Evolutionary conservation across 1,140 invertebrate species (phyloP).

Genomic region (Drosophila kohkoa): DNA sequence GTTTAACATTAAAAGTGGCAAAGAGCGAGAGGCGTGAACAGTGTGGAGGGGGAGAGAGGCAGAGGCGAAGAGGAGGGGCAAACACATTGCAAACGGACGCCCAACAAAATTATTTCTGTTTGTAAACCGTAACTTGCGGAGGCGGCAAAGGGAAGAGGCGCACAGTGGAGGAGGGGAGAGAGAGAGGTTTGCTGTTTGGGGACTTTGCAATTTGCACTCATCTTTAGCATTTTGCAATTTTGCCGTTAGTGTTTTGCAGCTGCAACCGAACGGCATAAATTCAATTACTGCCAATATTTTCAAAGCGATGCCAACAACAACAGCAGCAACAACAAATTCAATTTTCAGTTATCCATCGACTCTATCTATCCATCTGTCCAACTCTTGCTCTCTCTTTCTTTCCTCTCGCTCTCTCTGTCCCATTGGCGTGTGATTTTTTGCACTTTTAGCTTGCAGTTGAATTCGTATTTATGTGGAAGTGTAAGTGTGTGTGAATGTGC

Average conservation of each 20-base stretch:
- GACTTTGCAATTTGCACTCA: slow-evolving; percentile 54
- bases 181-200: slow-evolving; percentile 13
- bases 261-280: slow-evolving; percentile 64
- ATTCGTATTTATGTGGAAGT: slow-evolving; percentile 8
- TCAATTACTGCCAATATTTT: slow-evolving; percentile 78
- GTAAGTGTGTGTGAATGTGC: slow-evolving; percentile 17
- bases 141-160: background rate
- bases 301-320: slow-evolving; percentile 55
- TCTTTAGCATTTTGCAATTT: slow-evolving; percentile 69
- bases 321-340: slow-evolving; percentile 58
- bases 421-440: slow-evolving; percentile 69
- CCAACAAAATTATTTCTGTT: slow-evolving; percentile 49
- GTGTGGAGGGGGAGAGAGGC: background rate
- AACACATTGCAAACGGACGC: slow-evolving; percentile 21
- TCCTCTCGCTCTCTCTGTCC: slow-evolving; percentile 7
- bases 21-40: no score
- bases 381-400: background rate
- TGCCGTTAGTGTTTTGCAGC: slow-evolving; percentile 51
- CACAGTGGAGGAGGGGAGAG: background rate
- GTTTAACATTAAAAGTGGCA: slow-evolving; percentile 46
- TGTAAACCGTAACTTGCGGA: slow-evolving; percentile 13
- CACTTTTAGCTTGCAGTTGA: slow-evolving; percentile 68
- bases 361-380: slow-evolving; percentile 43
- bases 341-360: slow-evolving; percentile 71
- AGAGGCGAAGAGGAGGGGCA: background rate